Evolutionary conservation across 35 echinoderm and acorn worm genomes (phyloP).

Genomic region (Hemicentrotus pulcherrimus): DNA sequence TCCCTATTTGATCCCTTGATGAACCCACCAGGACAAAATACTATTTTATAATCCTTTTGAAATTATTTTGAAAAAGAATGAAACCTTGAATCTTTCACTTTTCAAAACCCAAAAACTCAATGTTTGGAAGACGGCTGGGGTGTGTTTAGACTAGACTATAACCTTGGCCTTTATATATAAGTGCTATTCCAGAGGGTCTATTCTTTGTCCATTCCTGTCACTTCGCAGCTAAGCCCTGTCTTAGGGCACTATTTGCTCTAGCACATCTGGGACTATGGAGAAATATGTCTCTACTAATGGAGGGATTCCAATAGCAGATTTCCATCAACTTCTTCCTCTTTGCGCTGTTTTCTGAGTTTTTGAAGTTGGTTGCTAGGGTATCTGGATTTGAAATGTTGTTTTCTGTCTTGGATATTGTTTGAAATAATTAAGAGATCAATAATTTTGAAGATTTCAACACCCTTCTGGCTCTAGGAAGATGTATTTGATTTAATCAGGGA

Average conservation of each 20-base stretch:
- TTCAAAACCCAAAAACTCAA: background rate
- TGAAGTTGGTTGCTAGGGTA: background rate
- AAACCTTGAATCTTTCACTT: background rate
- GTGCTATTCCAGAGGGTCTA: background rate
- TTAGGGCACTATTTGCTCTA: background rate
- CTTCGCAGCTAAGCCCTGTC: background rate
- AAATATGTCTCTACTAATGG: background rate
- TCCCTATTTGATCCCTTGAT: too few species aligned
- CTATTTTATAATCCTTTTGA: too few species aligned
- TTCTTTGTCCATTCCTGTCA: conserved; percentile 17
- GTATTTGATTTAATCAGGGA: too few species aligned
- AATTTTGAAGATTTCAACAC: too few species aligned
- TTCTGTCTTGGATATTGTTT: background rate
- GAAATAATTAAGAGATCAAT: background rate
- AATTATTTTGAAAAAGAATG: background rate
- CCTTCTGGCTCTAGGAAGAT: too few species aligned
- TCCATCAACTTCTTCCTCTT: background rate
- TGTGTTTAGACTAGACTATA: conserved; percentile 13
- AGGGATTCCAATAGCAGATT: background rate
- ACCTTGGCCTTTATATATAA: background rate
- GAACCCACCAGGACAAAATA: too few species aligned
- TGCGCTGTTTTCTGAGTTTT: background rate
- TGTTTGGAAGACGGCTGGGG: background rate
- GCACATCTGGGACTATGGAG: background rate
- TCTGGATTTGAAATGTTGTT: background rate